These are phyloP conservation scores for Pachyrhynchus sulphureomaculatus DNA, from an alignment of 1,140 invertebrate species.

Conservation along the genomic window DNA sequence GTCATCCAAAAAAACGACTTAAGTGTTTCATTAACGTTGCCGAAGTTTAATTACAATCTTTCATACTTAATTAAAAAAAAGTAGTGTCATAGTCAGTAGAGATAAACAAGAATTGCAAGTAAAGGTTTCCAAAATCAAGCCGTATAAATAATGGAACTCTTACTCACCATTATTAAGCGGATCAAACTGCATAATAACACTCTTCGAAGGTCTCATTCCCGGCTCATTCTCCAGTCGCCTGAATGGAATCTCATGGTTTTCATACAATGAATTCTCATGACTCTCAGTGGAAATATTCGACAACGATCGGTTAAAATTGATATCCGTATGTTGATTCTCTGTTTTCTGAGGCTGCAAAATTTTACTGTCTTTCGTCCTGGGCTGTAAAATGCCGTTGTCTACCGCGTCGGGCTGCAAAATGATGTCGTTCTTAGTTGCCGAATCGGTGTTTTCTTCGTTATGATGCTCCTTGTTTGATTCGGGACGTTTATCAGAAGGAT, in stretches of 20 bases:
- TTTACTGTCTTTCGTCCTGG: neutral
- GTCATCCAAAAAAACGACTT: too few species aligned
- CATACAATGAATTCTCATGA: slow-evolving; percentile 22
- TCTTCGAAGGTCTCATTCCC: slow-evolving; percentile 36
- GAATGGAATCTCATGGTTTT: slow-evolving; percentile 15
- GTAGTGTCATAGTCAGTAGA: too few species aligned
- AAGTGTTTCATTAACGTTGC: too few species aligned
- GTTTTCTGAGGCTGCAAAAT: neutral
- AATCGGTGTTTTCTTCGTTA: neutral
- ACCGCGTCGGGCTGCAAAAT: slow-evolving; percentile 40
- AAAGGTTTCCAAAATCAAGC: too few species aligned
- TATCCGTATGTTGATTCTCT: too few species aligned
- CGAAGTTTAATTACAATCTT: too few species aligned
- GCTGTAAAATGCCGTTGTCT: neutral
- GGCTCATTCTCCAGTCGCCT: neutral
- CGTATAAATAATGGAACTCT: too few species aligned
- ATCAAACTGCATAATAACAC: slow-evolving; percentile 50
- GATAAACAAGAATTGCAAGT: too few species aligned
- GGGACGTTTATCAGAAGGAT: neutral
- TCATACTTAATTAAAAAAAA: too few species aligned
- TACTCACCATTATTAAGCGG: slow-evolving; percentile 34
- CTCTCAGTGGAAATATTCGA: neutral
- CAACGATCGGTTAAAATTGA: neutral
- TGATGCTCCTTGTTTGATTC: neutral
- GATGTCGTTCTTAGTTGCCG: slow-evolving; percentile 12